Evolutionary conservation across 1,140 invertebrate genomes (phyloP), one percentile per base, ranked within the genome.

Genomic region (Euborellia annulipes): DNA sequence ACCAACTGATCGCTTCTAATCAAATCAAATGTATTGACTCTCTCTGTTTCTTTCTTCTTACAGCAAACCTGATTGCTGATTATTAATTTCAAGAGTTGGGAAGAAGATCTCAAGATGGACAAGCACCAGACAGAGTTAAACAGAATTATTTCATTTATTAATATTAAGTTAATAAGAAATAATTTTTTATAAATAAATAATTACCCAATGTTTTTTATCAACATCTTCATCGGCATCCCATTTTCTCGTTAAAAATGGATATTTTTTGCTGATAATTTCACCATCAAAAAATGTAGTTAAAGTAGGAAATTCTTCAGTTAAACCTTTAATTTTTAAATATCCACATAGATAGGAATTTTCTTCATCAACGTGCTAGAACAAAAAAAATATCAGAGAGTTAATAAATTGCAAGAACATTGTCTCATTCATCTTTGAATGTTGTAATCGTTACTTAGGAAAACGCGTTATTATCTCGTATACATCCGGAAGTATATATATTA

Each of bases 221-320:
- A 95, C 89, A 72, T 95, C 91, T 67, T 95, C 90, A 67, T 95
- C 89, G 3, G 90, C 90, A 61, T 95, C 90, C 90, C 90, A 94
- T 65, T 96, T 96, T 58, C 91, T 71, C 11, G 92, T 96, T 16
- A 96, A 68, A 67, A 96, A 96, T 11, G 90, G 90, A 73, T 92
- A 90, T 63, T 89, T 91, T 59, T 84, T 79, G 50, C 88, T 92
- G 55, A 97, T 95, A 55, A 97, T 95, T 75, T 97, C 91, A 17
- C 90, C 92, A 69, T 97, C 90, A 63, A 97, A 97, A 66, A 94
- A 97, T 11, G 92, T 97, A 1, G 90, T 95, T 21, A 91, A 61
- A 18, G 85, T 93, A 9, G 91, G 91, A 69, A 90, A 95, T 64
- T 95, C 91, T 60, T 94, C 89, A 3, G 91, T 96, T 37, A 96